Evolutionary conservation across 2,888 invertebrate genomes (phyloP), one percentile per base, ranked within the genome.

Genomic region (Ichneumon xanthorius): DNA sequence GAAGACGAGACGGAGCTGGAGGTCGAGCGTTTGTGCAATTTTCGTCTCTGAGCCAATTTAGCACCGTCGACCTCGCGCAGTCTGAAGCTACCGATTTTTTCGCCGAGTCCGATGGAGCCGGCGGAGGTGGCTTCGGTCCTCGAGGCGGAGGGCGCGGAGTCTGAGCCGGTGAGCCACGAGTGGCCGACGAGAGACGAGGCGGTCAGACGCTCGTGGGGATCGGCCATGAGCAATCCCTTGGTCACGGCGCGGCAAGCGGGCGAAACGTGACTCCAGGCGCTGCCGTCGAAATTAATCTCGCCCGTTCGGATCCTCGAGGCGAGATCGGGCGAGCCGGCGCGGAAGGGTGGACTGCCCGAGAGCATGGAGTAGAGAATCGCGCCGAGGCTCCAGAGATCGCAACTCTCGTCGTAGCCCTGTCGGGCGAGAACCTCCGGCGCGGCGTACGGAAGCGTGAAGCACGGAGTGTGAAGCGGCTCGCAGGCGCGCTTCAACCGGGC

Each of bases 321-420:
- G 82, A 98, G 96, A 86, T 97, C 96, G 61, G 96, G 95, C 1
- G 96, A 96, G 5, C 95, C 94, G 0, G 96, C 95, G 88, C 97
- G 96, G 95, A 98, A 99, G 0, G 99, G 99, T 0, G 98, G 97
- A 90, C 96, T 96, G 0, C 99, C 99, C 85, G 97, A 97, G 68
- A 99, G 94, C 96, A 98, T 96, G 80, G 97, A 97, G 93, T 97
- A 97, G 96, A 99, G 95, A 88, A 99, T 98, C 1, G 99, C 99
- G 0, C 99, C 99, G 0, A 99, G 95, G 89, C 98, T 98, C 98
- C 99, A 99, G 83, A 99, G 95, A 95, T 99, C 99, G 95, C 99
- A 99, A 91, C 97, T 97, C 93, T 98, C 97, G 87, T 98, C 98
- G 94, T 99, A 99, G 45, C 97, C 97, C 88, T 96, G 96, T 30